These are phyloP conservation scores for Macrophya alboannulata DNA, from an alignment of 2,888 invertebrate genomes.

Conservation along the genomic window DNA sequence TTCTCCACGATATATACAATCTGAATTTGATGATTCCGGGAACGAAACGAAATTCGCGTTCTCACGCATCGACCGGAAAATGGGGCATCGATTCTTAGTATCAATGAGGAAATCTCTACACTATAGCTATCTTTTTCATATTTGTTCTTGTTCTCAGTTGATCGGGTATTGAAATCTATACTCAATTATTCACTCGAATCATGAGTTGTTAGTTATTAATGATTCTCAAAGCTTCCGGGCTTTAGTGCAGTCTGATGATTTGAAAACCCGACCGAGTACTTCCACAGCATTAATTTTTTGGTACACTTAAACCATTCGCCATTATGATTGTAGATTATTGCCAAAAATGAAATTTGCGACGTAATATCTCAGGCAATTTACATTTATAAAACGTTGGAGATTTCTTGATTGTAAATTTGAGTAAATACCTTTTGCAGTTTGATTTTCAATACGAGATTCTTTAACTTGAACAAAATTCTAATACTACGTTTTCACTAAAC, in stretches of 20 bases:
- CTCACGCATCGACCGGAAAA: too few species aligned
- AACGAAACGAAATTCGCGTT: not conserved
- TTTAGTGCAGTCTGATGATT: not conserved
- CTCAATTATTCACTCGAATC: not conserved
- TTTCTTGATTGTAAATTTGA: not conserved
- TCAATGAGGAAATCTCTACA: not conserved
- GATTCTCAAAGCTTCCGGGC: not conserved
- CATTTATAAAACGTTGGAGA: not conserved
- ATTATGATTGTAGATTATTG: not conserved
- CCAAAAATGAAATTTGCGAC: not conserved
- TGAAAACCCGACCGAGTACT: not conserved
- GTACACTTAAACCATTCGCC: not conserved
- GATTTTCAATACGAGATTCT: not conserved
- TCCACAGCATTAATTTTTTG: not conserved
- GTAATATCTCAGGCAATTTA: not conserved
- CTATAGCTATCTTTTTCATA: not conserved
- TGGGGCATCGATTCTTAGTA: not conserved
- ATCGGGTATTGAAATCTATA: not conserved
- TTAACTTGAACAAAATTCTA: not conserved
- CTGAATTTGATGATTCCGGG: not conserved
- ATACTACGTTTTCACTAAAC: not conserved
- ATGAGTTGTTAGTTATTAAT: not conserved
- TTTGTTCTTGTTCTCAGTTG: not conserved
- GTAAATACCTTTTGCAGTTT: not conserved
- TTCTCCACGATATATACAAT: not conserved